These are phyloP conservation scores for Heliothis peltigera DNA, from an alignment of 2,888 invertebrate species.

Conservation along the genomic window DNA sequence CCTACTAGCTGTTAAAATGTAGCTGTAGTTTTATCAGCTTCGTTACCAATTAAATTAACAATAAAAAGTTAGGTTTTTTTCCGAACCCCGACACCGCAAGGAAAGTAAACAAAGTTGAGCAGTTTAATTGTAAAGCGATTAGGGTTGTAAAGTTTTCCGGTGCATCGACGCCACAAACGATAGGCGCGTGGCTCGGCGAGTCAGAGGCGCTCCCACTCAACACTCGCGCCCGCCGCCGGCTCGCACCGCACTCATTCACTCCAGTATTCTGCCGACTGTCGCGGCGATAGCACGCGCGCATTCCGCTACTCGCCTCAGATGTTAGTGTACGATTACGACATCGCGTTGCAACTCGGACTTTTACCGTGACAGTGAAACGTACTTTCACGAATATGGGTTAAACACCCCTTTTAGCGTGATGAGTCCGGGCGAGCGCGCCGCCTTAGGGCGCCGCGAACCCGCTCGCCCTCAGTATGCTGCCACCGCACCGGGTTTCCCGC, in stretches of 20 bases:
- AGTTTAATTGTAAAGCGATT: constrained; percentile 86
- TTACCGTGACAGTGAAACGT: constrained; percentile 88
- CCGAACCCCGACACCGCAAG: constrained; percentile 67
- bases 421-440: constrained; percentile 90
- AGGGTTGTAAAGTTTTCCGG: constrained; percentile 87
- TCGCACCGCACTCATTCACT: constrained; percentile 86
- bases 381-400: constrained; percentile 92
- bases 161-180: constrained; percentile 77
- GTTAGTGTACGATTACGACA: constrained; percentile 89
- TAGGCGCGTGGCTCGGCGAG: constrained; percentile 79
- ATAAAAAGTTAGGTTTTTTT: constrained; percentile 54
- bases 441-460: constrained; percentile 88
- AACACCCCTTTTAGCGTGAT: constrained; percentile 88
- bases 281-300: constrained; percentile 84
- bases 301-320: constrained; percentile 80
- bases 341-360: constrained; percentile 82
- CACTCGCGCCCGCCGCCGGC: constrained; percentile 79
- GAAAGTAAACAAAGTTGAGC: constrained; percentile 84
- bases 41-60: constrained; percentile 55
- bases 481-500: constrained; percentile 87
- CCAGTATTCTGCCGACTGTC: constrained; percentile 86
- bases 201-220: constrained; percentile 82
- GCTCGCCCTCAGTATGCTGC: constrained; percentile 87
- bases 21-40: constrained; percentile 41
- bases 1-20: constrained; percentile 14